Base-by-base conservation (phyloP, 1,140 invertebrate genomes). In the Caenorhabditis inopinata region DNA sequence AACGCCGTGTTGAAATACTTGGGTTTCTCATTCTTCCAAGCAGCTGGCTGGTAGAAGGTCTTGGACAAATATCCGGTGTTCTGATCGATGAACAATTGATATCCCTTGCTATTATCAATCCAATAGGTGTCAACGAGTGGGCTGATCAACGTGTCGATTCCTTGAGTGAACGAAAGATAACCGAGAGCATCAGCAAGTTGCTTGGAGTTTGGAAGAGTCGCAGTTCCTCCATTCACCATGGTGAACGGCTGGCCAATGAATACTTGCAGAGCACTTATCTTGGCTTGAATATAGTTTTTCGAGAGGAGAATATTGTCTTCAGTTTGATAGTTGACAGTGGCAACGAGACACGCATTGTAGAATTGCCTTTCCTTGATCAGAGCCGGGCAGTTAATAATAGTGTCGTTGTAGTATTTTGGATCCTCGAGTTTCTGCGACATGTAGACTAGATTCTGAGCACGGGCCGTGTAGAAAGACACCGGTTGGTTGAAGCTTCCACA, bases 401-500 rank as follows among this genome's bases (percentile, higher is more conserved):
- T 76, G n/a, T 58, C n/a, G n/a, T n/a, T 25, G 23, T 79, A 48
- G 25, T 83, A 83, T 18, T 29, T 29, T 42, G 77, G 73, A 38
- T 47, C 47, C 6, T 46, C 51, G 21, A 82, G 58, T 46, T 82
- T 47, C 18, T 77, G 38, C 14, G 75, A n/a, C 74, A 82, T 82
- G 45, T 42, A 27, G 27, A 49, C 46, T 23, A 74, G 48, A 48
- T 83, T 83, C 27, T 51, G 29, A 23, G 58, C 53, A 21, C 76
- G 46, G 21, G 77, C 51, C 14, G 49, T 53, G 73, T 58, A 42
- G 80, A 82, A 76, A 14, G 76, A 51, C 12, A 49, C 58, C 25
- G 38, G 35, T 32, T 83, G 58, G 25, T 96, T 92, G 95, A 95
- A 97, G 0, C 94, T 94, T 27, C 95, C 95, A 87, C 96, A 98